Percentiles rank a stretch among this genome's conserved stretches.
Evolutionary conservation across 2,888 invertebrate species (phyloP).

Genomic region (Pocota personata): DNA sequence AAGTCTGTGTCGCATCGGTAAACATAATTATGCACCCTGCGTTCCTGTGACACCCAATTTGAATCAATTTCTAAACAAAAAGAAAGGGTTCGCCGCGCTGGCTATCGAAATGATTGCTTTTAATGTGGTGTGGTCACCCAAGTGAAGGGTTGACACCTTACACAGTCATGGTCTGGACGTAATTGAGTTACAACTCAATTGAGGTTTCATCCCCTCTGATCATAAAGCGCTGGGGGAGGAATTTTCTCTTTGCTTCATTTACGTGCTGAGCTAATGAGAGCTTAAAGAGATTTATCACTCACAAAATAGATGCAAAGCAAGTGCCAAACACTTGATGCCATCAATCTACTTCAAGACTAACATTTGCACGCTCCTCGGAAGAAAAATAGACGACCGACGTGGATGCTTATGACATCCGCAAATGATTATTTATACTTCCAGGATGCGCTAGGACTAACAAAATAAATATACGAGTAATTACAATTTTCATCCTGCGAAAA

Average conservation of each 20-base stretch:
- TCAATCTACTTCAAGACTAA: slow-evolving; percentile 46
- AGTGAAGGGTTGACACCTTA: slow-evolving; percentile 40
- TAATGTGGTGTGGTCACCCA: slow-evolving; percentile 59
- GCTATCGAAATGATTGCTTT: slow-evolving; percentile 61
- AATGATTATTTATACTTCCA: slow-evolving; percentile 37
- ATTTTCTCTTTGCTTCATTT: not conserved
- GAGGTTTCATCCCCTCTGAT: slow-evolving; percentile 17
- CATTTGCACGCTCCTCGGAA: not conserved
- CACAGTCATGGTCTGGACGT: slow-evolving; percentile 14
- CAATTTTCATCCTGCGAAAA: not conserved
- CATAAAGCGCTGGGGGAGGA: not conserved
- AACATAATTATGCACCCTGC: slow-evolving; percentile 52
- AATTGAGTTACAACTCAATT: slow-evolving; percentile 59
- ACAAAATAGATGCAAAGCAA: not conserved
- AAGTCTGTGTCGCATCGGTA: slow-evolving; percentile 36
- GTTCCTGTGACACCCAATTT: slow-evolving; percentile 10
- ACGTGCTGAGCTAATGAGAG: slow-evolving; percentile 25
- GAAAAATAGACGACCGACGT: not conserved
- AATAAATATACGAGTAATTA: slow-evolving; percentile 62
- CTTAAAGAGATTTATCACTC: not conserved
- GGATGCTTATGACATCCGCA: slow-evolving; percentile 27
- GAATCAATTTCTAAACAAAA: slow-evolving; percentile 48
- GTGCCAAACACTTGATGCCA: slow-evolving; percentile 34
- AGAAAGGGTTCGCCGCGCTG: slow-evolving; percentile 30
- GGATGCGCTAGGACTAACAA: slow-evolving; percentile 35